Evolutionary conservation across 2,888 invertebrate genomes (phyloP).

Genomic region (Rhingia rostrata): DNA sequence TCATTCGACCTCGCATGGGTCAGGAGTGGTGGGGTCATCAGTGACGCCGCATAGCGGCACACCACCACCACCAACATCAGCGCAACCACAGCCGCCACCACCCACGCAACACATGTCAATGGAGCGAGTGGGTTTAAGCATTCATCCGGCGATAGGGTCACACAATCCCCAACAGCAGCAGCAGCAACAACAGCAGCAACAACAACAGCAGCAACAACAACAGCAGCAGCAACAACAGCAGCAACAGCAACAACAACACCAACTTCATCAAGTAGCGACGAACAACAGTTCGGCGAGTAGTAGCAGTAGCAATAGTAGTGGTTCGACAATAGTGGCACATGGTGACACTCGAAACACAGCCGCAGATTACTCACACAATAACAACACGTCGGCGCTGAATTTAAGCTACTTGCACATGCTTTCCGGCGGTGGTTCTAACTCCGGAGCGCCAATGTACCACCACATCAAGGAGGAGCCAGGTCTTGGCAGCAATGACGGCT

Average conservation of each 20-base stretch:
- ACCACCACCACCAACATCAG: conserved; percentile 61
- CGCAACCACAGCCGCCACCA: conserved; percentile 49
- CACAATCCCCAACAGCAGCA: conserved; percentile 60
- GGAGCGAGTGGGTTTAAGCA: conserved; percentile 57
- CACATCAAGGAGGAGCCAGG: conserved; percentile 83
- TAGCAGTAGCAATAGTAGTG: conserved; percentile 75
- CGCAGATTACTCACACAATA: conserved; percentile 78
- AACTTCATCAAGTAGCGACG: conserved; percentile 49
- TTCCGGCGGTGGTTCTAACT: conserved; percentile 38
- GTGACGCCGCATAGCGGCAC: conserved; percentile 75
- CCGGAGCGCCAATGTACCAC: conserved; percentile 78
- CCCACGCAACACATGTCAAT: conserved; percentile 60
- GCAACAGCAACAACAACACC: conserved; percentile 35
- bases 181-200: conserved; percentile 42
- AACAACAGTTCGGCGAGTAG: conserved; percentile 70
- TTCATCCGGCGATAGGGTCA: conserved; percentile 61
- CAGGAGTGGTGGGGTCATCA: conserved; percentile 53
- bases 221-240: too few relatives aligned
- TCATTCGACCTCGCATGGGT: conserved; percentile 77
- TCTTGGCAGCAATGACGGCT: conserved; percentile 71
- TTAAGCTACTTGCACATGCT: conserved; percentile 81
- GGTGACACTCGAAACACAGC: conserved; percentile 71
- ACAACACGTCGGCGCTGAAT: conserved; percentile 77
- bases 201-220: conserved; percentile 35
- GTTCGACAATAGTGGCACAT: conserved; percentile 63